These are phyloP conservation scores for Drosophila kepulauana DNA, from an alignment of 1,140 invertebrate species.

Conservation along the genomic window DNA sequence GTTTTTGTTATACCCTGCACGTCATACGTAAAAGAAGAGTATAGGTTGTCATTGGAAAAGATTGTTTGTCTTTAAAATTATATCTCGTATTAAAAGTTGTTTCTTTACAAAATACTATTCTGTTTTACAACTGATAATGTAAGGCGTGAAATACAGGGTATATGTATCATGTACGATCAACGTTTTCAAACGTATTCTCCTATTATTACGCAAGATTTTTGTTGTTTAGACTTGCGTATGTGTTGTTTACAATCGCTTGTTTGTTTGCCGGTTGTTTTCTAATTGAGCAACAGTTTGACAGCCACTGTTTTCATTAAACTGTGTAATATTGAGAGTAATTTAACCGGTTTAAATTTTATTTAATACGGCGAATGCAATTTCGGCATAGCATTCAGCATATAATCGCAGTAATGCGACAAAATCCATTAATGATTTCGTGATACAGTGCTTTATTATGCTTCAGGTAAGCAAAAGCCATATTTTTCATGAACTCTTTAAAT, in stretches of 20 bases:
- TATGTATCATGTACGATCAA: neutral
- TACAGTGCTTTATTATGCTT: neutral
- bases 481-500: neutral
- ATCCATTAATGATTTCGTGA: neutral
- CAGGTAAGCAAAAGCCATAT: neutral
- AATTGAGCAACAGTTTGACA: constrained; percentile 27
- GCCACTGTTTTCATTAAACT: constrained; percentile 20
- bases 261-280: constrained; percentile 50
- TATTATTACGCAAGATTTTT: constrained; percentile 36
- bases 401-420: neutral
- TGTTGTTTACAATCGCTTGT: constrained; percentile 44
- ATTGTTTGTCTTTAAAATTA: no score
- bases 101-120: no score
- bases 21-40: neutral
- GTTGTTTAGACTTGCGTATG: constrained; percentile 25
- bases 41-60: neutral
- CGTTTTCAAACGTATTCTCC: neutral
- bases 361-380: constrained; percentile 2
- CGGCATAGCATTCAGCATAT: neutral
- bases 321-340: constrained; percentile 11
- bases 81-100: no score
- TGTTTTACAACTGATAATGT: neutral
- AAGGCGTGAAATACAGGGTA: neutral
- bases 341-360: constrained; percentile 30
- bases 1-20: constrained; percentile 26